Evolutionary conservation across 1,140 invertebrate genomes (phyloP), one percentile per base, ranked within the genome.

Genomic region (Drosophila athabasca): DNA sequence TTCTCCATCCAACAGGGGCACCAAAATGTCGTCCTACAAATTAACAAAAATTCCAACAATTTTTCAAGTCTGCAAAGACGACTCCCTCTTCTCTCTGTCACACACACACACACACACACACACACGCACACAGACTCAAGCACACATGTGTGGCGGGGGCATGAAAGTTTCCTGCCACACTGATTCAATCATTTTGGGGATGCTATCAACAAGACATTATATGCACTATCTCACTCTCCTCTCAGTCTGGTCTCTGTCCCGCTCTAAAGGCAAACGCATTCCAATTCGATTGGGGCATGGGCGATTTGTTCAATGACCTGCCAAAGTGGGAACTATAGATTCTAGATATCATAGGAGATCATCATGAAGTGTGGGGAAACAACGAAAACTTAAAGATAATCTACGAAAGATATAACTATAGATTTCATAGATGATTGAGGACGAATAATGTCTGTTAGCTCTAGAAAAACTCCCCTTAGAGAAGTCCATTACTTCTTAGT

Each of bases 1-100:
- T 31, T 46, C 7, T 45, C 15, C 44, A 44, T 46, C 29, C 48
- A 73, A 77, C 79, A 79, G 79, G 46, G 77, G 82, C 83, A 82
- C 35, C 82, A 62, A 87, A 76, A 88, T 88, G 70, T 87, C 79
- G 66, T 87, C 71, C 83, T 76, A 88, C 83, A 88, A 88, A 88
- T 88, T 88, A 77, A 83, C 83, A 88, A 88, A 88, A 88, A 88
- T 88, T 89, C 76, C 71, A 88, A 79, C 59, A 67, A 83, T 88
- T 44, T 81, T 65, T 83, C 48, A 41, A 57, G 52, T 79, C 70
- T 73, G 50, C 50, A 48, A 58, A 71, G 55, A 71, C 65, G 59
- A 71, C 65, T 74, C 66, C 79, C 65, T 57, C 79, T 66, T 68
- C 60, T 43, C 48, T 49, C 52, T 43, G 59, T 43, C 13, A 31